A percentile compares a stretch with the other conserved stretches of the same genome.
Evolutionary conservation across 2,888 invertebrate species (phyloP).

Genomic region (Chloroclystis v-ata): DNA sequence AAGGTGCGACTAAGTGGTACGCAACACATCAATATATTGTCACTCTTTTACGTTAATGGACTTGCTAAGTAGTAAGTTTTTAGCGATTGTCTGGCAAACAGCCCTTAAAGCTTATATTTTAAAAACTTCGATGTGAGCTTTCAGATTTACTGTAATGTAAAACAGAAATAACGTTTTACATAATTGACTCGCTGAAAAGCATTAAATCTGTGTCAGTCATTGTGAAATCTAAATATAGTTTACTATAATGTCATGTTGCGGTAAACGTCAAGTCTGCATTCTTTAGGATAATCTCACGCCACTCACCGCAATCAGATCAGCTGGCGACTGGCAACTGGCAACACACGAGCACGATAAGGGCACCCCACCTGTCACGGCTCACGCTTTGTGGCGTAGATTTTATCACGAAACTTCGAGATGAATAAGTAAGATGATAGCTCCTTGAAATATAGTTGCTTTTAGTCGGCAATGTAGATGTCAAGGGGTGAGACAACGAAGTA

Average conservation of each 20-base stretch:
- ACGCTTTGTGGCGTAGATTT: slow-evolving; percentile 49
- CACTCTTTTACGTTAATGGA: slow-evolving; percentile 15
- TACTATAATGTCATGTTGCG: not conserved
- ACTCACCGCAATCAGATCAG: slow-evolving; percentile 17
- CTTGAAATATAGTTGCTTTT: slow-evolving; percentile 31
- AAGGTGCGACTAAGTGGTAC: not conserved
- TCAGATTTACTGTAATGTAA: too few species aligned
- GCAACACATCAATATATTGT: slow-evolving; percentile 20
- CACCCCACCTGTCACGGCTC: slow-evolving; percentile 40
- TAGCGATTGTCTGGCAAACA: slow-evolving; percentile 17
- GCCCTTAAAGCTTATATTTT: not conserved
- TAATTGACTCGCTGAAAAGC: too few species aligned
- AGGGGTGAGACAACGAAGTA: not conserved
- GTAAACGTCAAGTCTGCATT: not conserved
- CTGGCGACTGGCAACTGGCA: slow-evolving; percentile 36
- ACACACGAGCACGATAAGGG: slow-evolving; percentile 44
- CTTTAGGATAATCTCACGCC: slow-evolving; percentile 13
- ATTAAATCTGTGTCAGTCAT: too few species aligned
- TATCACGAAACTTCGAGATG: slow-evolving; percentile 55
- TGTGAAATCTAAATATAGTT: too few species aligned
- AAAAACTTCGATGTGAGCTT: too few species aligned
- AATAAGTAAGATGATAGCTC: slow-evolving; percentile 42
- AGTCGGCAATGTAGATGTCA: slow-evolving; percentile 3
- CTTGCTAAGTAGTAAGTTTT: slow-evolving; percentile 18
- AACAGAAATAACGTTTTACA: too few species aligned